A percentile compares a stretch with the other conserved stretches of the same genome.
These are phyloP conservation scores for Andrena hattorfiana DNA, from an alignment of 2,888 invertebrate genomes.

Conservation along the genomic window DNA sequence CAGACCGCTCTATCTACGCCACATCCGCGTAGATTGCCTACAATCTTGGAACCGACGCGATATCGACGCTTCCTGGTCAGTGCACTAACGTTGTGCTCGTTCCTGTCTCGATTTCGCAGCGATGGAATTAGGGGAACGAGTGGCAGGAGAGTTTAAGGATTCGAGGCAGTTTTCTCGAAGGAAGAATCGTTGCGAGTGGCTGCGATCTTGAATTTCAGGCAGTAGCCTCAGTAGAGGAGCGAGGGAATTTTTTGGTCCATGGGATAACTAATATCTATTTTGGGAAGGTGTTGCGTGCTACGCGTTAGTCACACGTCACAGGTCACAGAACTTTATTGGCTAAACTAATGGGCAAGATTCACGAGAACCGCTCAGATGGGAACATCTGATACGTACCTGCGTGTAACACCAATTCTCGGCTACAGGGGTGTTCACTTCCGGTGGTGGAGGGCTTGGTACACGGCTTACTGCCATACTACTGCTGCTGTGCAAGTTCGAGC, in stretches of 20 bases:
- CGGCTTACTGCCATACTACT: slow-evolving; percentile 98
- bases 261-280: too few relatives aligned
- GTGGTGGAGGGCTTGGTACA: slow-evolving; percentile 97
- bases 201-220: too few relatives aligned
- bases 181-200: too few relatives aligned
- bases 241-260: not conserved
- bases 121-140: not conserved
- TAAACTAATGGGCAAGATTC: not conserved
- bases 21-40: not conserved
- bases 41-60: not conserved
- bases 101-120: too few relatives aligned
- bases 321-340: not conserved
- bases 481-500: slow-evolving; percentile 92
- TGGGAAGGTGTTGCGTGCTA: too few relatives aligned
- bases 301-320: not conserved
- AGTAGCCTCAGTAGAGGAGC: too few relatives aligned
- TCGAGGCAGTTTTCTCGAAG: too few relatives aligned
- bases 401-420: slow-evolving; percentile 99
- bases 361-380: slow-evolving; percentile 6
- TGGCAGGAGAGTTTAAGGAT: not conserved
- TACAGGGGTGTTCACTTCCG: slow-evolving; percentile 98
- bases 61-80: not conserved
- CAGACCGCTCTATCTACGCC: not conserved
- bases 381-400: slow-evolving; percentile 89
- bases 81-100: too few relatives aligned